Evolutionary conservation across 2,113 vertebrate species (phyloP).

Genomic region (Anolis sagrei): DNA sequence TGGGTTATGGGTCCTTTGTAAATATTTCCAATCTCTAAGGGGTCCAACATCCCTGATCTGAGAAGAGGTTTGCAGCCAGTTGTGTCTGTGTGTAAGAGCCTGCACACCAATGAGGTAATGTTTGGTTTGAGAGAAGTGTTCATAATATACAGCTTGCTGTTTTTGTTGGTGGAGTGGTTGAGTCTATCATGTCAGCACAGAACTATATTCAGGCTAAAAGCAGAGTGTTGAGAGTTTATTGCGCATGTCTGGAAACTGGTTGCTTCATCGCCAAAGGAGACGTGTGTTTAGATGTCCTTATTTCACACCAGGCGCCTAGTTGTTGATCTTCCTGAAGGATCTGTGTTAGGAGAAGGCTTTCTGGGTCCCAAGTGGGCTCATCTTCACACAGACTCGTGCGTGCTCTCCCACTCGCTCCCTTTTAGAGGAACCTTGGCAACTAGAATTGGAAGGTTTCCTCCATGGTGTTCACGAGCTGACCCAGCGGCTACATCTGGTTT

Average conservation of each 20-base stretch:
- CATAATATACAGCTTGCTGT: neutral
- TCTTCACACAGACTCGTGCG: too few relatives aligned
- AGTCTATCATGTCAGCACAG: neutral
- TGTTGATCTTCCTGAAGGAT: neutral
- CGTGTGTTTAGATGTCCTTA: conserved; percentile 41
- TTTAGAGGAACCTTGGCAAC: conserved; percentile 33
- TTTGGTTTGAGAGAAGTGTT: neutral
- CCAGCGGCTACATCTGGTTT: conserved; percentile 55
- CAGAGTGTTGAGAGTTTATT: conserved; percentile 4
- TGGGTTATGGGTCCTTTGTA: neutral
- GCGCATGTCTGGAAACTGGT: neutral
- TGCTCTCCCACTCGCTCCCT: neutral
- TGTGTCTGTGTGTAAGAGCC: neutral
- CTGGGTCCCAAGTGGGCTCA: neutral
- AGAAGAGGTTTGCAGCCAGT: neutral
- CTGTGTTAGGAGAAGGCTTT: neutral
- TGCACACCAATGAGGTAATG: neutral
- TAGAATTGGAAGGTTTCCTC: conserved; percentile 44
- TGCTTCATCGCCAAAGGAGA: conserved; percentile 30
- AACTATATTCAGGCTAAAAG: neutral
- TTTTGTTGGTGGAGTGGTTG: neutral
- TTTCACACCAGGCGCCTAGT: neutral
- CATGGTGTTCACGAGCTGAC: conserved; percentile 25
- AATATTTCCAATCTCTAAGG: neutral
- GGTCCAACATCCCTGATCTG: neutral